Evolutionary conservation across 2,797 vertebrate genomes (phyloP), one percentile per base, ranked within the genome.

Genomic region (Peromyscus attwateri): DNA sequence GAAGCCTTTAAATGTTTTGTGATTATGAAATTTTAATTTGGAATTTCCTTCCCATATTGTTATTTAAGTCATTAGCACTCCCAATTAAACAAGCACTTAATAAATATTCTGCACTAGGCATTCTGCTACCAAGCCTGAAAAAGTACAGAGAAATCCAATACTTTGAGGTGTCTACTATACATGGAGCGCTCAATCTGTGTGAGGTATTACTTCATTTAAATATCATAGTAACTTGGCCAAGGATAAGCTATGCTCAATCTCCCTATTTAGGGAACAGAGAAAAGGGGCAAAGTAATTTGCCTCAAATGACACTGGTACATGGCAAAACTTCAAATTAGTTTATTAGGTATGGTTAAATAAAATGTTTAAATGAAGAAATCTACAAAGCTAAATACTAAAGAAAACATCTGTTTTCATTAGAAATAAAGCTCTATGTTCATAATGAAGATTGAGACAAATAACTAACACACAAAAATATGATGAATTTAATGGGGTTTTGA

Each of bases 81-180:
- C 87, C 46, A 95, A 90, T 81, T 94, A 84, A 96, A 96, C 16
- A 95, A 91, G 77, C 7, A 75, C 71, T 71, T 97, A 92, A 34
- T 94, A 92, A 93, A 73, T 79, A 87, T 70, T 37, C 92, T 68
- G 31, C 70, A 84, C 2, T 46, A 91, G 62, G n/a, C 14, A 70
- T 17, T 31, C 57, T 70, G 49, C 13, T 52, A 12, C 16, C 60
- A 89, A 92, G 6, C 5, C 13, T 68, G 79, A 75, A 85, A 6
- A 46, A 57, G 17, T 34, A 49, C 16, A 34, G 60, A 76, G 37
- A 43, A 81, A 71, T 43, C 27, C 11, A 89, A 46, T 7, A 83
- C 88, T 93, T 71, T 92, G 13, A 71, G 5, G 29, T 83, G 17
- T 87, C 37, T 90, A 64, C 11, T 75, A 34, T 5, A 2, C 57